Conservation (phyloP, 1,140 invertebrate genomes). For the Pseudomyrmex dendroicus region DNA sequence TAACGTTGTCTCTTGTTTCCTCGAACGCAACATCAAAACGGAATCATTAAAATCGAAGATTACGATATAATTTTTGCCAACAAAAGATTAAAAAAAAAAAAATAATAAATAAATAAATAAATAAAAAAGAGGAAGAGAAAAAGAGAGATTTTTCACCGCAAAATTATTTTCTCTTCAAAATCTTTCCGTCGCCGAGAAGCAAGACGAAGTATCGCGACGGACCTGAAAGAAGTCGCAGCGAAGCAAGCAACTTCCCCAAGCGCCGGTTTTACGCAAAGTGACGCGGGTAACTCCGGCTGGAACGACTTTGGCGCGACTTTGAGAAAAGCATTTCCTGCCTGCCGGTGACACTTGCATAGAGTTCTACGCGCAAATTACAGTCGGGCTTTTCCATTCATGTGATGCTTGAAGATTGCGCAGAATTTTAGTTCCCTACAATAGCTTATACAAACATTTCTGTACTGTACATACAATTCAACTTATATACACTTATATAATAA, state of each 20-base stretch:
- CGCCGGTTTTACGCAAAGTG: conserved; percentile 63
- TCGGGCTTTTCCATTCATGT: conserved; percentile 25
- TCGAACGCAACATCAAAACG: conserved; percentile 7
- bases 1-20: conserved; percentile 8
- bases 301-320: conserved; percentile 53
- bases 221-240: conserved; percentile 45
- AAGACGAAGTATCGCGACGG: conserved; percentile 37
- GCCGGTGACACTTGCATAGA: conserved; percentile 60
- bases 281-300: conserved; percentile 27
- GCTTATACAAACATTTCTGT: no score
- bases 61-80: conserved; percentile 9
- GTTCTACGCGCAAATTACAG: conserved; percentile 50
- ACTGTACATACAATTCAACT: background rate
- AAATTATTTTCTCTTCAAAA: conserved; percentile 41
- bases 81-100: background rate
- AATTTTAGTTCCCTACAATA: conserved; percentile 5
- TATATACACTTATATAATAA: background rate
- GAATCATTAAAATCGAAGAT: conserved; percentile 30
- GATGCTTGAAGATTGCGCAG: conserved; percentile 21
- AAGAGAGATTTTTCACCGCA: background rate
- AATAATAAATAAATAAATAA: background rate
- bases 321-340: conserved; percentile 55
- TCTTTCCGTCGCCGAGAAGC: conserved; percentile 21
- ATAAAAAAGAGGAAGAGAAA: background rate
- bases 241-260: conserved; percentile 35